These are phyloP conservation scores for Rafetus swinhoei DNA, from an alignment of 2,113 vertebrate genomes.

Conservation along the genomic window DNA sequence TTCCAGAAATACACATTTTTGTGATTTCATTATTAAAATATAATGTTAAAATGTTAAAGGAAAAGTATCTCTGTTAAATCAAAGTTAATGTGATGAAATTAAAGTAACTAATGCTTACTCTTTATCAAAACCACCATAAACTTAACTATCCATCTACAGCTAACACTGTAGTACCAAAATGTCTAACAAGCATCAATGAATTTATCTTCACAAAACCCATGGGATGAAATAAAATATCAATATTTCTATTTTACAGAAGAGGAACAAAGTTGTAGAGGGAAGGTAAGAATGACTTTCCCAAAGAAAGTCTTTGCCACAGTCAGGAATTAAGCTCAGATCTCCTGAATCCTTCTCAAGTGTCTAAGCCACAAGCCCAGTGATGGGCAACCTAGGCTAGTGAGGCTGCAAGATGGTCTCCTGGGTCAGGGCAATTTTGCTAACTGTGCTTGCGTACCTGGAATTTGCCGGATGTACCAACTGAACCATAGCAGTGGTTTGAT, in stretches of 20 bases:
- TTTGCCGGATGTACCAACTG: no score
- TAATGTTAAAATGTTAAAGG: background rate
- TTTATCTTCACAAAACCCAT: background rate
- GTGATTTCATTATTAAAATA: background rate
- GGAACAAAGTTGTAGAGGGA: background rate
- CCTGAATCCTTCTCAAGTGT: background rate
- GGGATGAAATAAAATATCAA: rapidly evolving
- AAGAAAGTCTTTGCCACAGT: background rate
- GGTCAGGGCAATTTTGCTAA: no score
- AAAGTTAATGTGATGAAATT: background rate
- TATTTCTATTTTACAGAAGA: background rate
- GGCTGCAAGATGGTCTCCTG: no score
- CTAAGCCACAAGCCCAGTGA: background rate
- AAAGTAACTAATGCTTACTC: rapidly evolving
- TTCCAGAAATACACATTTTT: background rate
- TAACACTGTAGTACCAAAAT: background rate
- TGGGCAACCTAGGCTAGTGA: no score
- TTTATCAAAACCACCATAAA: background rate
- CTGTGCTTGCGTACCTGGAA: no score
- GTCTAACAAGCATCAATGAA: background rate
- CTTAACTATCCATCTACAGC: background rate
- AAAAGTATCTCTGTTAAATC: background rate
- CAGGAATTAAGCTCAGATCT: background rate
- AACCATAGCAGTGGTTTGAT: no score
- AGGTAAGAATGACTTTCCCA: background rate